Conservation (phyloP, 2,888 invertebrate genomes). For the Crioceris asparagi region DNA sequence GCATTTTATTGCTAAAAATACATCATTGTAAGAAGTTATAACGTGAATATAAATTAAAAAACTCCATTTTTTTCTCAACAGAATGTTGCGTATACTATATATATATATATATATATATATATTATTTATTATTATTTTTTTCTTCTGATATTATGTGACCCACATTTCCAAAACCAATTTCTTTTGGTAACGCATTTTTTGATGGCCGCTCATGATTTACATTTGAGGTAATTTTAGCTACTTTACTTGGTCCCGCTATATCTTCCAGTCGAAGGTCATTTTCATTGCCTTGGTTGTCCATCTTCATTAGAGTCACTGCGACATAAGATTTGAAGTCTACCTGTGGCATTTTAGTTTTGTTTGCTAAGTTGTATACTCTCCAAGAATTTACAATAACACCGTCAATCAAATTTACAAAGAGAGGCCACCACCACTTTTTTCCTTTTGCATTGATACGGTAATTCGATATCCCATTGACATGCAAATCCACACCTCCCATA, state of each 20-base stretch:
- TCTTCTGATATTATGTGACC: neutral
- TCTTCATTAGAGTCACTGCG: constrained; percentile 1
- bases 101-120: neutral
- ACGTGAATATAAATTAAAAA: neutral
- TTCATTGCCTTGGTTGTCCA: no score
- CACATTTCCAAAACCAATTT: neutral
- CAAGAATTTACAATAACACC: constrained; percentile 2
- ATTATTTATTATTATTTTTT: neutral
- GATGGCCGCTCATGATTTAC: neutral
- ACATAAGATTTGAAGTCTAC: constrained; percentile 3
- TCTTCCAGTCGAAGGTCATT: neutral
- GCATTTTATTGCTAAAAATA: neutral
- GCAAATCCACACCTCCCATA: constrained; percentile 8
- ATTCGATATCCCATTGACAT: constrained; percentile 6
- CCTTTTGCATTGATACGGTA: constrained; percentile 7
- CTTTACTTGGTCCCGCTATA: neutral
- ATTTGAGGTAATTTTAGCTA: neutral
- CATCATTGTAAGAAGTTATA: neutral
- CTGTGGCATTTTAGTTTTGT: constrained; percentile 1
- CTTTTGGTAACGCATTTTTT: no score
- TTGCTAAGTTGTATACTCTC: constrained; percentile 2
- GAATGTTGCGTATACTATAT: neutral
- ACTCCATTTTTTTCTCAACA: neutral
- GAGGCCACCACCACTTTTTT: constrained; percentile 13
- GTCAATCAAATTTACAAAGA: constrained; percentile 6